These are phyloP conservation scores for Cladorhizidae sp. DNA, from an alignment of 37 sponge, comb jelly and placozoan genomes.

Conservation along the genomic window DNA sequence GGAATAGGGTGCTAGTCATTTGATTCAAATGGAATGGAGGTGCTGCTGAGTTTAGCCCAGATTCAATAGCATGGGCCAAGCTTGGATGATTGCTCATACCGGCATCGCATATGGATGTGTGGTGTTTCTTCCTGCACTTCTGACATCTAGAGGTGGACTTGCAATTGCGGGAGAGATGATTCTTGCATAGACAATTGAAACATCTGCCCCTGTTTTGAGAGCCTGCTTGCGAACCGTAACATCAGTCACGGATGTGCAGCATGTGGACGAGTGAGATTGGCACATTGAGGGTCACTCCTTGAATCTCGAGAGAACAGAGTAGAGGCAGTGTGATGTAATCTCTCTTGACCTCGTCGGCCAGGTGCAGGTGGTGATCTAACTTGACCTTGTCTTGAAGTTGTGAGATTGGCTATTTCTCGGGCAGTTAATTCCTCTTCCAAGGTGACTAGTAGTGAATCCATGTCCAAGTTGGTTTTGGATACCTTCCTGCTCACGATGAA, in stretches of 20 bases:
- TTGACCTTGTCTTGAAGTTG: too few species aligned
- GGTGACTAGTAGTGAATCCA: neutral
- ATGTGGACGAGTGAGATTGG: constrained; percentile 24
- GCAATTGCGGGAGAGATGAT: constrained; percentile 22
- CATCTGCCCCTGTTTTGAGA: constrained; percentile 46
- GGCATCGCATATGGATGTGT: constrained; percentile 42
- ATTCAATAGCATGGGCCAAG: neutral
- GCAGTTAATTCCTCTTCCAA: neutral
- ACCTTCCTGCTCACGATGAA: neutral
- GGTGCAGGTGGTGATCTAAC: too few species aligned
- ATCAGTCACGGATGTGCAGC: constrained; percentile 15
- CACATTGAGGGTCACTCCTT: neutral
- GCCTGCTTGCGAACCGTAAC: constrained; percentile 27
- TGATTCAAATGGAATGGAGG: neutral
- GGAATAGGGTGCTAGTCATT: constrained; percentile 28
- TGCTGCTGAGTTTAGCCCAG: neutral
- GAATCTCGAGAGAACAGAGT: constrained; percentile 14
- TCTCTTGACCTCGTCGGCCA: constrained; percentile 4
- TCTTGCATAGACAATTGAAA: constrained; percentile 24
- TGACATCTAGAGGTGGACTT: constrained; percentile 6
- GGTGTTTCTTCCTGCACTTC: constrained; percentile 27
- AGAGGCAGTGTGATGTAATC: constrained; percentile 3
- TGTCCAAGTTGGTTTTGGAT: neutral
- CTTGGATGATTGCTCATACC: constrained; percentile 8
- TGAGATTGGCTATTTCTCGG: too few species aligned